Percentiles rank a stretch among this genome's conserved stretches.
Conservation (phyloP, 2,797 vertebrate genomes). For the Syngnathus acus region DNA sequence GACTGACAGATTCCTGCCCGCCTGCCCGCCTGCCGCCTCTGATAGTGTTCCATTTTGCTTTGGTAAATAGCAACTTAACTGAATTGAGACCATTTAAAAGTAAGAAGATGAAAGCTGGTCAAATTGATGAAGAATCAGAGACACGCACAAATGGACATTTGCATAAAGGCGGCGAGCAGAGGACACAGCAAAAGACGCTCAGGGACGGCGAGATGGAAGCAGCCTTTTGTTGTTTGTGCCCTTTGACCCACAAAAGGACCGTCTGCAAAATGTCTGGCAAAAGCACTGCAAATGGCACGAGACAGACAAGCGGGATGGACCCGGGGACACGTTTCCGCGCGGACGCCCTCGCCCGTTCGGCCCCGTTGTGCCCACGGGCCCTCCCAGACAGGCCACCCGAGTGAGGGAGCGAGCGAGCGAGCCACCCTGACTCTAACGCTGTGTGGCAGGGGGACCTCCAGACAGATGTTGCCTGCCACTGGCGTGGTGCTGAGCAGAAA, state of each 20-base stretch:
- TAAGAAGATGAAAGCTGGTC: constrained; percentile 64
- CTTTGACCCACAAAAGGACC: constrained; percentile 51
- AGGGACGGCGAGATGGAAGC: constrained; percentile 17
- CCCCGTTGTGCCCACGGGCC: constrained; percentile 38
- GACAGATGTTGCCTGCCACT: constrained; percentile 88
- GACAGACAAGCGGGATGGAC: constrained; percentile 53
- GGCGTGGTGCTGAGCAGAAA: constrained; percentile 59
- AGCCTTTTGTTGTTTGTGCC: constrained; percentile 38
- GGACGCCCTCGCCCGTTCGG: constrained; percentile 35
- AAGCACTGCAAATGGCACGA: constrained; percentile 43
- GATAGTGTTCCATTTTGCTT: constrained; percentile 60
- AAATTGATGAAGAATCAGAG: constrained; percentile 41
- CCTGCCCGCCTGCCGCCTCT: constrained; percentile 54
- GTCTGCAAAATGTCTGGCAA: constrained; percentile 27
- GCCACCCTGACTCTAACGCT: constrained; percentile 66
- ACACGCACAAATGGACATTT: constrained; percentile 9
- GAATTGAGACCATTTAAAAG: constrained; percentile 69
- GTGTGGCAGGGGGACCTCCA: constrained; percentile 69
- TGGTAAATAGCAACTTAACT: constrained; percentile 68
- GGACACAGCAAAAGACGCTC: constrained; percentile 21
- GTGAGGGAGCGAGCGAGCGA: constrained; percentile 31
- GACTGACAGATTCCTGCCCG: constrained; percentile 57
- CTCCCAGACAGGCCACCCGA: constrained; percentile 43
- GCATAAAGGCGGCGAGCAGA: constrained; percentile 31
- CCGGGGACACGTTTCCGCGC: constrained; percentile 53